Evolutionary conservation across 2,113 vertebrate species (phyloP), one percentile per base, ranked within the genome.

Genomic region (Strix aluco): DNA sequence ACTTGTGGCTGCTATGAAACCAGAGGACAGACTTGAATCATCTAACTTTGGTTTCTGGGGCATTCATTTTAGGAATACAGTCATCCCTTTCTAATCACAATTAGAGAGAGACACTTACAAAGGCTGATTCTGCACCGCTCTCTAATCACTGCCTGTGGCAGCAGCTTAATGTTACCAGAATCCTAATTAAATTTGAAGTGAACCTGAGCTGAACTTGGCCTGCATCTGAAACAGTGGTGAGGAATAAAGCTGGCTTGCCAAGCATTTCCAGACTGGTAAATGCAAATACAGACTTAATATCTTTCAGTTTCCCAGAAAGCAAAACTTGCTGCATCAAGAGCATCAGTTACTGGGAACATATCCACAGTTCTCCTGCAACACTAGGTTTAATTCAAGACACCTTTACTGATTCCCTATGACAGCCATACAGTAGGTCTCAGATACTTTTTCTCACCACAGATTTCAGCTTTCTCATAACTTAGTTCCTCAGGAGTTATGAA

Each of bases 171-270:
- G 19, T 69, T 90, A 65, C 27, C 46, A 65, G 66, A 90, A 86
- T 90, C 40, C 44, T 80, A 65, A 93, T 90, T 80, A 86, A 91
- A 89, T 86, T 69, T 86, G 7, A 82, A 90, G 23, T 77, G 86
- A 90, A 52, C n/a, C 13, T 63, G 38, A 13, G 15, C 20, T 91
- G 54, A 88, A 80, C 59, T 19, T 58, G 46, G 47, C 20, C 27
- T 86, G 57, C 27, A 17, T 83, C 81, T 94, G 62, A 72, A 88
- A 51, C 6, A n/a, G 10, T 8, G 27, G 12, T 65, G 40, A 93
- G 49, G 44, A 86, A 59, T 80, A 40, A 74, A 78, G 18, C 20
- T 74, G n/a, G 16, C 25, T 78, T 92, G 34, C 32, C 32, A 78
- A 74, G 30, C 9, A 30, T 55, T 29, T 81, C 38, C 47, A 81